phyloP scores from a whole-genome alignment of 2,888 invertebrate species.

The Parnassius mnemosyne region DNA sequence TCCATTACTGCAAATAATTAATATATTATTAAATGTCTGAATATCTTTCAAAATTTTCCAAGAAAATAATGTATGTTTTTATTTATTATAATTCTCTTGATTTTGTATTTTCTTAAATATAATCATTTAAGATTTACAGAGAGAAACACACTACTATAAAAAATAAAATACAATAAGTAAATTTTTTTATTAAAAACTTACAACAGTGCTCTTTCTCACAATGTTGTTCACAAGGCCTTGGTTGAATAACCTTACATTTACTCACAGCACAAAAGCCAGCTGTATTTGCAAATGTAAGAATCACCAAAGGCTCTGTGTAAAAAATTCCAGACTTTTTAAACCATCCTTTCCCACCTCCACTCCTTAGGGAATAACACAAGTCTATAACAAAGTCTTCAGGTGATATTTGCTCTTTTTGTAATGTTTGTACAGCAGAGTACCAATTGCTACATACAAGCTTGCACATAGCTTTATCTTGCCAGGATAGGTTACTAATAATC shows the following conservation, averaged over 20 bases:
- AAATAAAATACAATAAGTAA: too few relatives aligned
- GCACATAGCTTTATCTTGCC: constrained; percentile 68
- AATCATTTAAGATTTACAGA: too few relatives aligned
- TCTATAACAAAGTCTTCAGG: constrained; percentile 62
- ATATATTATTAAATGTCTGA: background rate
- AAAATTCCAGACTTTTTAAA: constrained; percentile 55
- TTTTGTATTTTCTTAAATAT: too few relatives aligned
- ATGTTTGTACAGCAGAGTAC: constrained; percentile 55
- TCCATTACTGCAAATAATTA: constrained; percentile 61
- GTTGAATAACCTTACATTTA: constrained; percentile 50
- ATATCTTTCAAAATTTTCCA: too few relatives aligned
- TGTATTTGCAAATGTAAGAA: constrained; percentile 58
- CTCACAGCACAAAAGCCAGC: constrained; percentile 42
- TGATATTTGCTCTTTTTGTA: constrained; percentile 54
- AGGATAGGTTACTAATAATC: constrained; percentile 59
- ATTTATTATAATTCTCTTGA: too few relatives aligned
- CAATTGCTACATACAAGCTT: constrained; percentile 65
- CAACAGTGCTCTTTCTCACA: constrained; percentile 62
- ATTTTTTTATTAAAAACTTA: constrained; percentile 45
- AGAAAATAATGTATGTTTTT: too few relatives aligned
- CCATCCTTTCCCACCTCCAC: constrained; percentile 38
- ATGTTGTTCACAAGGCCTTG: constrained; percentile 51
- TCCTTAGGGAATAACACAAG: constrained; percentile 38
- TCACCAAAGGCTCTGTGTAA: constrained; percentile 57
- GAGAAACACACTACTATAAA: too few relatives aligned